phyloP scores from a whole-genome alignment of 92 coral and sea anemone species.

The Epizoanthus rinbou region DNA sequence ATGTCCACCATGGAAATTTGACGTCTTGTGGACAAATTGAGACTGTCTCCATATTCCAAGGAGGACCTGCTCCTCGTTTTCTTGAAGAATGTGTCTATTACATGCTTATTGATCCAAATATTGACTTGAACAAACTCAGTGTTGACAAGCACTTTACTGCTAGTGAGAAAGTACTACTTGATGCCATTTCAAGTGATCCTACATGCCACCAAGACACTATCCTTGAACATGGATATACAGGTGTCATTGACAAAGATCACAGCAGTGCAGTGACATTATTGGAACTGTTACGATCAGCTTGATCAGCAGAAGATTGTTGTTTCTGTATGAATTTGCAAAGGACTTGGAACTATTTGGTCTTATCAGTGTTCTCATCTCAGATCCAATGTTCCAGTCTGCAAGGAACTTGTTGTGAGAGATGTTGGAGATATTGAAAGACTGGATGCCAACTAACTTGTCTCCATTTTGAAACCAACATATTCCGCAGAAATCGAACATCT shows the following conservation, averaged over 20 bases:
- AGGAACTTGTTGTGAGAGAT: background rate
- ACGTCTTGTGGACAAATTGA: constrained; percentile 46
- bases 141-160: constrained; percentile 31
- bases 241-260: constrained; percentile 35
- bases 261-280: constrained; percentile 42
- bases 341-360: constrained; percentile 49
- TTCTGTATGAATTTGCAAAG: constrained; percentile 32
- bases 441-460: constrained; percentile 54
- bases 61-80: constrained; percentile 50
- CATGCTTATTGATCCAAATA: constrained; percentile 45
- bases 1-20: constrained; percentile 58
- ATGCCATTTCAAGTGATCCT: constrained; percentile 1
- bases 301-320: constrained; percentile 28
- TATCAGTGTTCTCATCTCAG: constrained; percentile 1
- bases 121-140: background rate
- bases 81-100: constrained; percentile 51
- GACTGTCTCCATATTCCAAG: constrained; percentile 56
- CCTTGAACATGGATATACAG: constrained; percentile 46
- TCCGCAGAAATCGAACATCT: constrained; percentile 42
- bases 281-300: constrained; percentile 30
- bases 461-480: constrained; percentile 54
- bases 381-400: constrained; percentile 17
- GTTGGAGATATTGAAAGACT: background rate
- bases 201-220: background rate
- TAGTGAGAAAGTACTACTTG: constrained; percentile 6